Conservation (phyloP, 2,888 invertebrate genomes). For the Nemotelus nigrinus region DNA sequence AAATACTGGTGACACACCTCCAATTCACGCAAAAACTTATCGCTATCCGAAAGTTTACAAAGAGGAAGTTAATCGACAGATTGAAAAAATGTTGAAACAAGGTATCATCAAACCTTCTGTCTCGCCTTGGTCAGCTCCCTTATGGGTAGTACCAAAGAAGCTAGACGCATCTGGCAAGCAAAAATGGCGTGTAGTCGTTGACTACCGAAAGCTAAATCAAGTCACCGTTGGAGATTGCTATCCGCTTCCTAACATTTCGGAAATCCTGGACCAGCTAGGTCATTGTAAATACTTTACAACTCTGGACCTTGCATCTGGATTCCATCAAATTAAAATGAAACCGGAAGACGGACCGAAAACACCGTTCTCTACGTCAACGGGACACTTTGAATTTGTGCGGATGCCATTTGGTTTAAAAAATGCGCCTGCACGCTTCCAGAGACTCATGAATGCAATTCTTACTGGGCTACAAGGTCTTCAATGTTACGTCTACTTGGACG, state of each 20-base stretch:
- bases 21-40: no score
- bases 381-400: no score
- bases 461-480: no score
- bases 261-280: conserved; percentile 60
- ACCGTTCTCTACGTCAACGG: no score
- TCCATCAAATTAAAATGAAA: conserved; percentile 59
- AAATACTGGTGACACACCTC: no score
- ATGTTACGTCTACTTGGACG: no score
- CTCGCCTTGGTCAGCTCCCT: no score
- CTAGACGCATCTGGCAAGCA: no score
- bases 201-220: background rate
- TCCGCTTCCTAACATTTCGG: conserved; percentile 56
- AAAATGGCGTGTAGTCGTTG: no score
- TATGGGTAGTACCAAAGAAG: no score
- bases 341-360: background rate
- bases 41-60: conserved; percentile 7
- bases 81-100: conserved; percentile 5
- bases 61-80: background rate
- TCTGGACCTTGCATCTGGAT: conserved; percentile 51
- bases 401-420: no score
- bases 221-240: conserved; percentile 54
- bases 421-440: background rate
- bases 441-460: background rate
- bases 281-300: conserved; percentile 59
- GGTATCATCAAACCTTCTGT: background rate